A percentile compares a stretch with the other conserved stretches of the same genome.
These are phyloP conservation scores for Carcina quercana DNA, from an alignment of 2,888 invertebrate species.

Conservation along the genomic window DNA sequence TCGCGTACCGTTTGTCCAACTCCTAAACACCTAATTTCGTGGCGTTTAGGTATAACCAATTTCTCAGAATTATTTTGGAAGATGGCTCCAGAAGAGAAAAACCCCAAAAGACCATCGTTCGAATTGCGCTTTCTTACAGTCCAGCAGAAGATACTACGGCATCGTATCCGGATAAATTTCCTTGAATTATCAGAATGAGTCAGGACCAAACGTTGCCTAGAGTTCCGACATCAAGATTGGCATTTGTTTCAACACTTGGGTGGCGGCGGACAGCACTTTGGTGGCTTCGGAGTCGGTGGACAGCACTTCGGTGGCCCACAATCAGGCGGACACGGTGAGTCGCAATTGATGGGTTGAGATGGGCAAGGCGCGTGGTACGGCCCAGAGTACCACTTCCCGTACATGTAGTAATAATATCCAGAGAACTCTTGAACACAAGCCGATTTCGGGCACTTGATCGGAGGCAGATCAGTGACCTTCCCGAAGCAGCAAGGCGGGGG, in stretches of 20 bases:
- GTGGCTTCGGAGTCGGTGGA: not conserved
- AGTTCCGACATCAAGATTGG: no score
- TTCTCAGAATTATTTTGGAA: no score
- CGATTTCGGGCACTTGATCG: conserved; percentile 26
- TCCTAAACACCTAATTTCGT: no score
- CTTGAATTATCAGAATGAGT: conserved; percentile 3
- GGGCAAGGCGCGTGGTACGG: conserved; percentile 28
- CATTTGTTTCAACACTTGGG: no score
- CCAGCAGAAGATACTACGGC: not conserved
- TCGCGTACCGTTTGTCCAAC: no score
- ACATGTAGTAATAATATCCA: conserved; percentile 39
- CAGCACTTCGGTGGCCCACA: not conserved
- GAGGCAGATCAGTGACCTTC: no score
- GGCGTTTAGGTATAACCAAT: no score
- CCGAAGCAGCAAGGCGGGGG: conserved; percentile 16
- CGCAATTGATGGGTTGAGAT: conserved; percentile 4
- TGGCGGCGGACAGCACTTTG: conserved; percentile 2
- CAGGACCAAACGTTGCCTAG: conserved; percentile 3
- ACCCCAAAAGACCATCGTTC: not conserved
- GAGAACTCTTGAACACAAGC: conserved; percentile 34
- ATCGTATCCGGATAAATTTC: conserved; percentile 6
- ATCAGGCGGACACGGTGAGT: not conserved
- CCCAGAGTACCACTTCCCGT: conserved; percentile 34
- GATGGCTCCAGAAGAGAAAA: conserved; percentile 5
- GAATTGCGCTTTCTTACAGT: not conserved